Evolutionary conservation across 2,797 vertebrate genomes (phyloP), one percentile per base, ranked within the genome.

Genomic region (Danionella dracula): DNA sequence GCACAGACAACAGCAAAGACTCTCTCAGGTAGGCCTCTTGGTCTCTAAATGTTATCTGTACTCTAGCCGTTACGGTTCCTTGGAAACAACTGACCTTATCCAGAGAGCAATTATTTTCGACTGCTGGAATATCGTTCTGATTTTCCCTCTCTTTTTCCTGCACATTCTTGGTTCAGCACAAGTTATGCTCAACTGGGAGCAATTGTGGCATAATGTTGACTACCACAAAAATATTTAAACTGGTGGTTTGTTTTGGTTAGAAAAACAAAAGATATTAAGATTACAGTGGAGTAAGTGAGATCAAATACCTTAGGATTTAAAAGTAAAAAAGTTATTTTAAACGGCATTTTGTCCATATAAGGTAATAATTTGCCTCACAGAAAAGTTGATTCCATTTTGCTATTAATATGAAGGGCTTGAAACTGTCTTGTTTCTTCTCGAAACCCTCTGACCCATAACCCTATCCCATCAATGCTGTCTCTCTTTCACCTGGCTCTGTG

Each of bases 11-110:
- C 70, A 85, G 78, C 66, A 89, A 86, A 77, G 90, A 92, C 34
- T 19, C 79, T 12, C 87, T 81, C 81, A 93, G 92, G 93, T 95
- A 88, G 75, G 53, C 15, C n/a, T 34, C 34, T 20, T 5, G 11
- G 11, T 55, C 8, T 69, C 2, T 16, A 0, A 12, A 8, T 34
- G n/a, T 38, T 64, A 6, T 46, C 21, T 54, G 12, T 29, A 38
- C 34, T 42, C 10, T 35, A 17, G 38, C n/a, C 7, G 1, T 40
- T 9, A 20, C 46, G n/a, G 35, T 32, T 31, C 34, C 35, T 20
- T 12, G 15, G 32, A 57, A 41, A 66, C 49, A 49, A 49, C 21
- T 12, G 6, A 9, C 44, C 21, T 13, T 27, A 45, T 35, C 50
- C 11, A 55, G 19, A 65, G 50, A 55, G 13, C 16, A 19, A 46